These are phyloP conservation scores for Trogon surrucura DNA, from an alignment of 2,113 vertebrate genomes.

Conservation along the genomic window DNA sequence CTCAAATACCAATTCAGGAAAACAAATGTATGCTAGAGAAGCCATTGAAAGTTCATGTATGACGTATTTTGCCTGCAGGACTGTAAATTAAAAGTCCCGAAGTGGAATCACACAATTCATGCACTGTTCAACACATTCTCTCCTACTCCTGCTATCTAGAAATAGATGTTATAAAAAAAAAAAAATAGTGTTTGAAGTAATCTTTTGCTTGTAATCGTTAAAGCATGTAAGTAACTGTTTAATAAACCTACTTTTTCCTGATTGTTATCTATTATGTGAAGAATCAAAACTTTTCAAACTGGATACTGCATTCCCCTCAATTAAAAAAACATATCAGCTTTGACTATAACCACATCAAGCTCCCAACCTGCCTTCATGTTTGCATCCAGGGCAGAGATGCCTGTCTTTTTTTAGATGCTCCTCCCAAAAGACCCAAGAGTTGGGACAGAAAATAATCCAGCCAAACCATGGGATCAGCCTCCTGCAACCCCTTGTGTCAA, in stretches of 20 bases:
- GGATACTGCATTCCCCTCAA: background rate
- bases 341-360: background rate
- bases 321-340: background rate
- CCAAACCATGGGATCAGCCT: fast-evolving
- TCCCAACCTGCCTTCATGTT: background rate
- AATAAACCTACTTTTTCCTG: background rate
- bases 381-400: background rate
- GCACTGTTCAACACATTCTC: background rate
- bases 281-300: background rate
- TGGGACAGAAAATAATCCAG: background rate
- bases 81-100: background rate
- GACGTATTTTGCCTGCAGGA: background rate
- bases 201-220: background rate
- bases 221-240: background rate
- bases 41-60: background rate
- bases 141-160: background rate
- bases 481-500: too few relatives aligned
- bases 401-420: background rate
- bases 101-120: background rate
- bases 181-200: background rate
- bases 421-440: background rate
- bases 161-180: background rate
- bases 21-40: background rate
- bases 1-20: background rate
- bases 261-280: background rate